phyloP scores from a whole-genome alignment of 1,140 invertebrate genomes.

The Andricus grossulariae region DNA sequence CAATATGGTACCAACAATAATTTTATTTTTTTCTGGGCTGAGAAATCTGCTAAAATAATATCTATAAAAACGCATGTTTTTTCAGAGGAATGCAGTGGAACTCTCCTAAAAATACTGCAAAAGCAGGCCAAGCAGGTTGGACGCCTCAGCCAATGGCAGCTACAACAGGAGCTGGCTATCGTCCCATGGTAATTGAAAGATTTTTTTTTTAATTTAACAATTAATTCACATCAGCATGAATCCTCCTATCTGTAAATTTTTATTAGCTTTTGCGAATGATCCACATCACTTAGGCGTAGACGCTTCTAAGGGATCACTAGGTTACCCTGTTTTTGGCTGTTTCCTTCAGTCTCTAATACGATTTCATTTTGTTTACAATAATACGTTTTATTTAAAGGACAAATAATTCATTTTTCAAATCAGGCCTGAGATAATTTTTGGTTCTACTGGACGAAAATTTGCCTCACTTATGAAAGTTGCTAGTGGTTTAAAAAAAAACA shows the following conservation, averaged over 20 bases:
- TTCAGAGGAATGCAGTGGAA: conserved; percentile 86
- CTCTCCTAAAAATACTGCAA: conserved; percentile 88
- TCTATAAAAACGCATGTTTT: conserved; percentile 34
- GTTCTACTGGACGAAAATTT: too few species aligned
- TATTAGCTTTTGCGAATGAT: conserved; percentile 15
- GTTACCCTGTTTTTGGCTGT: background rate
- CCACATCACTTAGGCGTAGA: background rate
- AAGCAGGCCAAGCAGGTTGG: conserved; percentile 83
- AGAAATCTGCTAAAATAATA: background rate
- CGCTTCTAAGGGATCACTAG: background rate
- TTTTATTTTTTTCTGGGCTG: too few species aligned
- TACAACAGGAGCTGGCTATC: conserved; percentile 88
- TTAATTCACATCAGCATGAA: background rate
- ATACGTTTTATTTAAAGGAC: too few species aligned
- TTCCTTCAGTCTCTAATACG: background rate
- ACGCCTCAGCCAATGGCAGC: conserved; percentile 90
- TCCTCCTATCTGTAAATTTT: conserved; percentile 9
- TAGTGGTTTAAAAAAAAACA: background rate
- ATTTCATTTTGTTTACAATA: too few species aligned
- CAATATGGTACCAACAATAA: too few species aligned
- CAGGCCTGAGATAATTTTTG: too few species aligned
- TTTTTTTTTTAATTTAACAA: conserved; percentile 12
- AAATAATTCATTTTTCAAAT: too few species aligned
- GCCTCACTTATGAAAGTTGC: too few species aligned
- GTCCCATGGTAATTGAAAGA: conserved; percentile 83